Evolutionary conservation across 35 echinoderm and acorn worm species (phyloP).

Genomic region (Acanthaster planci): DNA sequence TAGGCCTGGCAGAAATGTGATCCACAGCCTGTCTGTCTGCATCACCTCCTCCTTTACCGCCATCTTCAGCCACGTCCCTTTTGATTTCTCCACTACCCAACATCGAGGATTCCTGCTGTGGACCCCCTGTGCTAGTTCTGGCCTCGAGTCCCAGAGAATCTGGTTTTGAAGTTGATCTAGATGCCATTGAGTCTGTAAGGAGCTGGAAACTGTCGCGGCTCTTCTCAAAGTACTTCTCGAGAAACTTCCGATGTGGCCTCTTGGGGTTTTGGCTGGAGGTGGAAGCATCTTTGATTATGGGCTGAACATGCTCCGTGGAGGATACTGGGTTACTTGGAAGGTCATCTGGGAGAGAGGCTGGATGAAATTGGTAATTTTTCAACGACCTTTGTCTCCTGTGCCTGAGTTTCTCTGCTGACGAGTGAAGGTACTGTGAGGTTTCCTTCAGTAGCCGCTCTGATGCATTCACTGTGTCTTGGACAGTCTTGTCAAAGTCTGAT

Average conservation of each 20-base stretch:
- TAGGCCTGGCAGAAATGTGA: neutral
- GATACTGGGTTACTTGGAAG: neutral
- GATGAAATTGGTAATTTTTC: neutral
- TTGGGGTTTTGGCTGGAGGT: neutral
- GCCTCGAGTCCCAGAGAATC: neutral
- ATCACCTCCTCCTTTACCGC: slow-evolving; percentile 11
- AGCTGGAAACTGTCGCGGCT: neutral
- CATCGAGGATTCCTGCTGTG: neutral
- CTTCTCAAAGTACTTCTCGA: neutral
- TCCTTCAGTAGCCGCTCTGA: slow-evolving; percentile 54
- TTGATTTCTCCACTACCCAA: neutral
- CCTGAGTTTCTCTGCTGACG: slow-evolving; percentile 46
- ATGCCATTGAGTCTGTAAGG: neutral
- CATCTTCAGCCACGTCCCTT: neutral
- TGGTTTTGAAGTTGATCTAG: neutral
- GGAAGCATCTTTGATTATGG: neutral
- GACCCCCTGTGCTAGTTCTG: neutral
- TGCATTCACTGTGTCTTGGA: slow-evolving; percentile 45
- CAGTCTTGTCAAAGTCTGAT: slow-evolving; percentile 40
- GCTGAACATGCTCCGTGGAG: neutral
- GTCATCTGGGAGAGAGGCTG: neutral
- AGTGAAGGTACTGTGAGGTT: slow-evolving; percentile 50
- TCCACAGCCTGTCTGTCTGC: neutral
- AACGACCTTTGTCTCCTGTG: slow-evolving; percentile 51
- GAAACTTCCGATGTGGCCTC: slow-evolving; percentile 15